These are phyloP conservation scores for Parthenolecanium corni DNA, from an alignment of 2,888 invertebrate species.

Conservation along the genomic window DNA sequence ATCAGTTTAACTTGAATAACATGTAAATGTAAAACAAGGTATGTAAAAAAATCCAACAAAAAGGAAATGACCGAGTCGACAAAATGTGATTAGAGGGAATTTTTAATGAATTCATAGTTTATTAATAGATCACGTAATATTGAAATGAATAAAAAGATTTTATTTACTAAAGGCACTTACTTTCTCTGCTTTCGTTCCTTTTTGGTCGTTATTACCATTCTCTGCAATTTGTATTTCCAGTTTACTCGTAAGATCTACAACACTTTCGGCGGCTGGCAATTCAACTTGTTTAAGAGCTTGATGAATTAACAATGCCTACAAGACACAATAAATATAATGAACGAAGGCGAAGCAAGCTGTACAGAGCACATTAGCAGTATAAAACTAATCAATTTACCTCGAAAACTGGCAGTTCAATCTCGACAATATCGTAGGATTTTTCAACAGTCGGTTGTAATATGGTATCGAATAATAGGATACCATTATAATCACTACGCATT, in stretches of 20 bases:
- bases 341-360: not conserved
- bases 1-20: no score
- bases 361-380: no score
- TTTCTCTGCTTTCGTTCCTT: conserved; percentile 82
- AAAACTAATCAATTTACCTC: conserved; percentile 59
- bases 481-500: conserved; percentile 80
- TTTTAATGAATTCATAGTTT: no score
- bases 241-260: conserved; percentile 57
- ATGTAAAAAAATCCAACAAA: no score
- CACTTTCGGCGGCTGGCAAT: conserved; percentile 58
- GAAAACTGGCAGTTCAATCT: conserved; percentile 72
- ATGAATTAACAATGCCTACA: conserved; percentile 65
- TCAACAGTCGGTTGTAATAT: conserved; percentile 71
- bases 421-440: conserved; percentile 64
- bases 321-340: conserved; percentile 30
- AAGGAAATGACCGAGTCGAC: no score
- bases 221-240: conserved; percentile 48
- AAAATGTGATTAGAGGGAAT: no score
- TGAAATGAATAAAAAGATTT: no score
- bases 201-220: conserved; percentile 59
- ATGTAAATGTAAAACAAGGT: no score
- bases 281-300: conserved; percentile 66
- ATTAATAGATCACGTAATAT: not conserved
- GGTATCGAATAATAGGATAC: conserved; percentile 76
- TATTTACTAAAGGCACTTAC: conserved; percentile 41